phyloP scores from a whole-genome alignment of 2,113 vertebrate species.

The Colinus virginianus region DNA sequence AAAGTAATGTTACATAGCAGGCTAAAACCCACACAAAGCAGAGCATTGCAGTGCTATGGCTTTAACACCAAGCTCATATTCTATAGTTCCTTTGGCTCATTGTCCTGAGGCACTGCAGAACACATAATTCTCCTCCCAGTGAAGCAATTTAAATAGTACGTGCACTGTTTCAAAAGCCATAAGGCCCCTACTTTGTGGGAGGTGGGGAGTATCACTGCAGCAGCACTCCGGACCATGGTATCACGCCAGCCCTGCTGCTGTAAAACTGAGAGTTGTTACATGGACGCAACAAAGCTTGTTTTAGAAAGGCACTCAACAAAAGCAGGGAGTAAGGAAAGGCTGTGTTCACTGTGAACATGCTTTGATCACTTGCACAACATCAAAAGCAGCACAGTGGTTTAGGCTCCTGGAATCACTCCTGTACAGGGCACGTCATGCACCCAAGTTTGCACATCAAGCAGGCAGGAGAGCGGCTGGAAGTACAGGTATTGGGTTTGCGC shows the following conservation, averaged over 20 bases:
- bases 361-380: slow-evolving; percentile 22
- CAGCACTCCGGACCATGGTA: accelerated
- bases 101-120: slow-evolving; percentile 54
- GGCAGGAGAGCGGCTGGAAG: background rate
- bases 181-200: slow-evolving; percentile 48
- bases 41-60: slow-evolving; percentile 3
- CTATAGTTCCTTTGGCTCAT: slow-evolving; percentile 64
- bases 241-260: background rate
- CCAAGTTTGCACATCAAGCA: background rate
- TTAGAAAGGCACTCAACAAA: background rate
- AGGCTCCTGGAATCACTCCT: background rate
- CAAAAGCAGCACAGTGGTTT: background rate
- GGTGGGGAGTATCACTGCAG: slow-evolving; percentile 29
- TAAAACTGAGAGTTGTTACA: background rate
- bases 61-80: slow-evolving; percentile 63
- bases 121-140: slow-evolving; percentile 55
- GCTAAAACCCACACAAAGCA: slow-evolving; percentile 66
- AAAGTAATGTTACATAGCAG: slow-evolving; percentile 64
- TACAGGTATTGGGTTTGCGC: background rate
- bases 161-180: slow-evolving; percentile 51
- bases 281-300: background rate
- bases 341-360: background rate
- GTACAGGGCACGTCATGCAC: background rate
- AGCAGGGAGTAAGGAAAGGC: background rate
- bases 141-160: slow-evolving; percentile 58